phyloP scores from a whole-genome alignment of 2,888 invertebrate genomes.

The Linhomoeus sp. region DNA sequence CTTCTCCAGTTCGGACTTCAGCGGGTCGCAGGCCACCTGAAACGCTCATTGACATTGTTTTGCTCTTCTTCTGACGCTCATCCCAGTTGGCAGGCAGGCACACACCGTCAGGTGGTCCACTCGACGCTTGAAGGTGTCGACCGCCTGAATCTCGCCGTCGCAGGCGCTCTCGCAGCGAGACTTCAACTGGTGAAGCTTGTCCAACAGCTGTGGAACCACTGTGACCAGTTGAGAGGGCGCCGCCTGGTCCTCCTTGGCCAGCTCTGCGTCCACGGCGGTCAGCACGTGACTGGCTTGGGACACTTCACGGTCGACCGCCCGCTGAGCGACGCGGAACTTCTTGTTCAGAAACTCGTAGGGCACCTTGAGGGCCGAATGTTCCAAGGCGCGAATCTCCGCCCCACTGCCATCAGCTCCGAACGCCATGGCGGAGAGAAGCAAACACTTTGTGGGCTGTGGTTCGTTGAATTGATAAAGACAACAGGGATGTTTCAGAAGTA shows the following conservation, averaged over 20 bases:
- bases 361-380: constrained; percentile 87
- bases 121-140: constrained; percentile 69
- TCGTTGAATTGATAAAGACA: no score
- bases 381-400: constrained; percentile 64
- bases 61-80: no score
- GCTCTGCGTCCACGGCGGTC: constrained; percentile 46
- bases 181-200: constrained; percentile 66
- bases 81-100: no score
- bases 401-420: no score
- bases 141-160: constrained; percentile 69
- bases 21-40: no score
- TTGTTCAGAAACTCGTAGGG: constrained; percentile 95
- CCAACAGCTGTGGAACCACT: constrained; percentile 65
- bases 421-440: no score
- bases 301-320: constrained; percentile 59
- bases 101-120: constrained; percentile 68
- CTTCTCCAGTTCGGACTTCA: constrained; percentile 30
- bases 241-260: constrained; percentile 1
- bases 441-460: no score
- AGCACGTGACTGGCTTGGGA: constrained; percentile 34
- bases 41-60: no score
- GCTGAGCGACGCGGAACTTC: constrained; percentile 82
- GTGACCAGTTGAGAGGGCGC: constrained; percentile 49
- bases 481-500: no score
- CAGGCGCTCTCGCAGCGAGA: constrained; percentile 70